phyloP scores from a whole-genome alignment of 2,797 vertebrate species.

The Oryzias sinensis region DNA sequence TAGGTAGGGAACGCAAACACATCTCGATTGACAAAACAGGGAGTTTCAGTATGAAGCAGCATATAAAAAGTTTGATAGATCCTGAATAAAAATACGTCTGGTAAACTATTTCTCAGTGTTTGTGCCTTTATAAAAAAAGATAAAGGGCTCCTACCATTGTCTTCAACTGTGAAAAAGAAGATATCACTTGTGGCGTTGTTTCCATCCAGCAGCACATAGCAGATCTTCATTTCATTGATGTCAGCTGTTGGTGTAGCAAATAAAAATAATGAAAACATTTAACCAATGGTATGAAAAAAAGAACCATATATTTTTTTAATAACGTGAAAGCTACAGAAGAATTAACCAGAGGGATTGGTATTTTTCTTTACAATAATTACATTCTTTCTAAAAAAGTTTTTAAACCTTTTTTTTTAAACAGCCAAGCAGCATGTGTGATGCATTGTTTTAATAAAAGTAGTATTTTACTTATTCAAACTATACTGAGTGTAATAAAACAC shows the following conservation, averaged over 20 bases:
- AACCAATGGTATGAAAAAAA: too few relatives aligned
- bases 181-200: conserved; percentile 83
- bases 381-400: too few relatives aligned
- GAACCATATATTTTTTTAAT: too few relatives aligned
- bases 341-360: too few relatives aligned
- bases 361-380: too few relatives aligned
- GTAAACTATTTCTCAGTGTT: conserved; percentile 12
- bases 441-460: too few relatives aligned
- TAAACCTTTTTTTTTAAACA: too few relatives aligned
- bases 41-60: conserved; percentile 48
- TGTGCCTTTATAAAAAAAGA: conserved; percentile 12
- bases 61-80: conserved; percentile 43
- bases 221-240: conserved; percentile 87
- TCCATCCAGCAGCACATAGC: conserved; percentile 80
- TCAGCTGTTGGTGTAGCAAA: conserved; percentile 72
- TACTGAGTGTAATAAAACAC: too few relatives aligned
- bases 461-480: too few relatives aligned
- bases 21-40: conserved; percentile 51
- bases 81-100: conserved; percentile 14
- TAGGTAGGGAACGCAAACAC: conserved; percentile 74
- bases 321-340: too few relatives aligned
- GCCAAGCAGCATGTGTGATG: too few relatives aligned
- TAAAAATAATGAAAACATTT: too few relatives aligned
- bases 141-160: conserved; percentile 77
- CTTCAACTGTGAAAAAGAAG: conserved; percentile 88